phyloP scores from a whole-genome alignment of 2,888 invertebrate species.

The Tupiocoris notatus region DNA sequence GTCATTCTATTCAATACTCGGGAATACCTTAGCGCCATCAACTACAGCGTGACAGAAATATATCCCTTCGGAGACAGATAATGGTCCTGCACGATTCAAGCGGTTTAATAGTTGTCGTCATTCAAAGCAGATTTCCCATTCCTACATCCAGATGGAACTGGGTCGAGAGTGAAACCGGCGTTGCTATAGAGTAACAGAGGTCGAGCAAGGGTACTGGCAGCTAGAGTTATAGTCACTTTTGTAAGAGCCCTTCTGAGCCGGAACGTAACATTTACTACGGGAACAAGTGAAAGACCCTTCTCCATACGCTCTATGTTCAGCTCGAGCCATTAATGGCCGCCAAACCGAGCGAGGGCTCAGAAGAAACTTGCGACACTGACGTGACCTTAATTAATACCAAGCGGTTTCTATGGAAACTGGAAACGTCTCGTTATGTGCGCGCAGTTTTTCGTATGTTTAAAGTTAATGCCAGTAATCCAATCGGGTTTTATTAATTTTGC shows the following conservation, averaged over 20 bases:
- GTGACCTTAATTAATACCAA: background rate
- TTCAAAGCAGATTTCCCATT: constrained; percentile 14
- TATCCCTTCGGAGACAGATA: too few species aligned
- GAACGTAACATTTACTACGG: constrained; percentile 14
- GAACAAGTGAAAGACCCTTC: constrained; percentile 15
- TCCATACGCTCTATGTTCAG: background rate
- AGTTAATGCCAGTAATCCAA: too few species aligned
- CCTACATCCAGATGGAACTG: background rate
- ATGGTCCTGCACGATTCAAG: constrained; percentile 12
- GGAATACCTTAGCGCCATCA: too few species aligned
- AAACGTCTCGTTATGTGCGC: background rate
- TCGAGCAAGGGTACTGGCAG: background rate
- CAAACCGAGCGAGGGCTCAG: background rate
- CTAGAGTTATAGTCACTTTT: constrained; percentile 20
- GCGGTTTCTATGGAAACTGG: background rate
- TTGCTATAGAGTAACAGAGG: background rate
- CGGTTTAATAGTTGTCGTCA: constrained; percentile 24
- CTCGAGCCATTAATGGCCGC: constrained; percentile 6
- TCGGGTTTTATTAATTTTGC: too few species aligned
- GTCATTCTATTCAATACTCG: too few species aligned
- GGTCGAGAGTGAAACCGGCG: constrained; percentile 9
- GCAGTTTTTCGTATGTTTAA: too few species aligned
- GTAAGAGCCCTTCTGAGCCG: constrained; percentile 27
- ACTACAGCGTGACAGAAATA: too few species aligned
- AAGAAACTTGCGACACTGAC: background rate